A percentile compares a stretch with the other conserved stretches of the same genome.
Conservation (phyloP, 2,888 invertebrate species). For the Eutolmus rufibarbis region DNA sequence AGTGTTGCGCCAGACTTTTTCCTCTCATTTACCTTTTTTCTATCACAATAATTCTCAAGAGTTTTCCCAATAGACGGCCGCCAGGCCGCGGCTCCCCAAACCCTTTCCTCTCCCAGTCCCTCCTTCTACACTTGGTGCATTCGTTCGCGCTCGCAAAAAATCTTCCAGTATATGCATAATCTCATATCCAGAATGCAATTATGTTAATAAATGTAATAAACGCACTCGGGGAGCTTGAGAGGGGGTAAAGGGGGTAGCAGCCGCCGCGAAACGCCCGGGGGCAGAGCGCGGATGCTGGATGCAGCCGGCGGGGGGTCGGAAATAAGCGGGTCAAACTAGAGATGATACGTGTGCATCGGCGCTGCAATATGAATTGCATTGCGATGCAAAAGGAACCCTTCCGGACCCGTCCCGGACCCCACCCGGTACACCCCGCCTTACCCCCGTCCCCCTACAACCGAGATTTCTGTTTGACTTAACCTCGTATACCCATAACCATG, state of each 20-base stretch:
- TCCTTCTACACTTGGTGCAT: not conserved
- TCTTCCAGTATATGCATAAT: conserved; percentile 42
- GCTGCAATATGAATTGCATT: not conserved
- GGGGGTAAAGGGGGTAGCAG: not conserved
- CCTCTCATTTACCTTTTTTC: conserved; percentile 35
- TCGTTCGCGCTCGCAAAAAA: conserved; percentile 8
- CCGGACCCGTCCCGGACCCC: not conserved
- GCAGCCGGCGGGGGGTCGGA: not conserved
- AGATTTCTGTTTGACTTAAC: conserved; percentile 37
- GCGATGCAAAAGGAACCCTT: not conserved
- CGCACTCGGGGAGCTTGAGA: conserved; percentile 22
- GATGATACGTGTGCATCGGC: conserved; percentile 19
- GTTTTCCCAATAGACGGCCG: conserved; percentile 14
- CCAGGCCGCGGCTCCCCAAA: not conserved
- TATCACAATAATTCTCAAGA: conserved; percentile 37
- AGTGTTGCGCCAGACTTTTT: conserved; percentile 32
- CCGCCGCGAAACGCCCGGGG: not conserved
- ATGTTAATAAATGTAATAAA: conserved; percentile 47
- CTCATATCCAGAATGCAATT: conserved; percentile 45
- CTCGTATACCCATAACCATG: conserved; percentile 32
- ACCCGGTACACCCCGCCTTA: not conserved
- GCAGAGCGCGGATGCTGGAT: not conserved
- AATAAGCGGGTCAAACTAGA: conserved; percentile 36
- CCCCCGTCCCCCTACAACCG: no score
- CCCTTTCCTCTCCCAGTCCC: not conserved